These are phyloP conservation scores for Microtus oregoni DNA, from an alignment of 2,113 vertebrate species.

Conservation along the genomic window DNA sequence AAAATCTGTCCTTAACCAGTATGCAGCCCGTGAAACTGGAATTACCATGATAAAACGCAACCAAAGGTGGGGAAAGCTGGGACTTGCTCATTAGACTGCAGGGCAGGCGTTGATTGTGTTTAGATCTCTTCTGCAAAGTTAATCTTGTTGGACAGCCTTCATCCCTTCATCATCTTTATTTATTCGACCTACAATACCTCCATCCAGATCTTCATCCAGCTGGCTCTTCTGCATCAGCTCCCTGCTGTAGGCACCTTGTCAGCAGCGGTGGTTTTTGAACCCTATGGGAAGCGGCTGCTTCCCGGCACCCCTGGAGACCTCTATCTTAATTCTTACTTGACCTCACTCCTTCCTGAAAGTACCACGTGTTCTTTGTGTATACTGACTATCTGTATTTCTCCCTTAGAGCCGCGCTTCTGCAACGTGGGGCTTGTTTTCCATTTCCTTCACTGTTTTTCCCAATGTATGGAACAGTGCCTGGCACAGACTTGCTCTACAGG, in stretches of 20 bases:
- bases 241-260: background rate
- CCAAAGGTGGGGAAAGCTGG: background rate
- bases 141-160: background rate
- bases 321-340: background rate
- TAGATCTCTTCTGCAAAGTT: background rate
- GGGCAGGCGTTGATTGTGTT: background rate
- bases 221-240: background rate
- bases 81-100: background rate
- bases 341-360: constrained; percentile 47
- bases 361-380: constrained; percentile 35
- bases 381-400: constrained; percentile 28
- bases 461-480: constrained; percentile 55
- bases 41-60: background rate
- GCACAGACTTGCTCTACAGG: constrained; percentile 42
- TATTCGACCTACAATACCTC: background rate
- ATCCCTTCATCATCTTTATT: background rate
- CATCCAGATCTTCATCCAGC: background rate
- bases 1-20: background rate
- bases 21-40: background rate
- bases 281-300: background rate
- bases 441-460: constrained; percentile 38
- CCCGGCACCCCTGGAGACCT: background rate
- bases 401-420: constrained; percentile 34
- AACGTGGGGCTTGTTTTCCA: constrained; percentile 39
- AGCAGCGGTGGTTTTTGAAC: background rate